Evolutionary conservation across 2,113 vertebrate genomes (phyloP), one percentile per base, ranked within the genome.

Genomic region (Sorex fumeus): DNA sequence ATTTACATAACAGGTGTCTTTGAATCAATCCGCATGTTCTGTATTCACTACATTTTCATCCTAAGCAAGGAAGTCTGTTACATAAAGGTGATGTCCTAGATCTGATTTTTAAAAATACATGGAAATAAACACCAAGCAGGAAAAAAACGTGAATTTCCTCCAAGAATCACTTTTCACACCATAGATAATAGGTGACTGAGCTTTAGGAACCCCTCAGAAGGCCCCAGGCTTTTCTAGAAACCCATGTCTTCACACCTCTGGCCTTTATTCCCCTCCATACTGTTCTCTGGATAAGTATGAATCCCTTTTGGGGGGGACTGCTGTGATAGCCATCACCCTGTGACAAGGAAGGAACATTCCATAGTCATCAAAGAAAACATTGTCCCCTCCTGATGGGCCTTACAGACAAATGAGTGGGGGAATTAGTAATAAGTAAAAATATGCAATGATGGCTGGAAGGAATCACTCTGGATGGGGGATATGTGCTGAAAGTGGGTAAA

Each of bases 21-120:
- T 57, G 75, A n/a, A 75, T 64, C 27, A 32, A 36, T 60, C 77
- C 32, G 23, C 45, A 16, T 62, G 80, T 74, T 84, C 77, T 70
- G n/a, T 19, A 6, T 19, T 90, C 53, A 21, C 19, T 67, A 1
- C 7, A 0, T 88, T 32, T 28, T 57, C 62, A 36, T 19, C 72
- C 50, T 71, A 23, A 79, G 82, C 34, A 64, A 28, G 25, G 57
- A 76, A 77, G 60, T 30, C 50, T 67, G 28, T 27, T 70, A 47
- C 74, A 43, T 27, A 70, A 91, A 87, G 66, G 25, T 18, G 36
- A 70, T 15, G 19, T 64, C 66, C 70, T 76, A 34, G n/a, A 18
- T 94, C 78, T 34, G 11, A 2, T 64, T 93, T 93, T 78, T 89
- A 92, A 92, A 71, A 88, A 45, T 64, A 78, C 40, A 13, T 70